Evolutionary conservation across 2,113 vertebrate genomes (phyloP).

Genomic region (Felis catus): DNA sequence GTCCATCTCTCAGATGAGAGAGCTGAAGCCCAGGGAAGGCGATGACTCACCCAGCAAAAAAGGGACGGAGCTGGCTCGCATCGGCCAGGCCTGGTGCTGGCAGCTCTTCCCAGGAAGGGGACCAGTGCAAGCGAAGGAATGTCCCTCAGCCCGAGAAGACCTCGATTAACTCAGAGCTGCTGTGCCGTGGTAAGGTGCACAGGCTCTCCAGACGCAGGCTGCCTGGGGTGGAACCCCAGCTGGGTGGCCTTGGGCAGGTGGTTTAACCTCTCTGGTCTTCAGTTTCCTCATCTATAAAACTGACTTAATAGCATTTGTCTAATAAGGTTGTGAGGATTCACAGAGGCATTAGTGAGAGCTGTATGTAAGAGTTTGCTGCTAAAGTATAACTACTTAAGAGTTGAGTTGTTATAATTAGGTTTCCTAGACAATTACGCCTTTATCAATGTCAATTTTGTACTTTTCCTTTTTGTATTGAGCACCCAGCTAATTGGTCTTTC

Average conservation of each 20-base stretch:
- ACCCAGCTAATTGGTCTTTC: not conserved
- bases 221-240: not conserved
- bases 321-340: not conserved
- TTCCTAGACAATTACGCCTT: not conserved
- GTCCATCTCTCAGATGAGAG: not conserved
- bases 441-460: not conserved
- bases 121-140: not conserved
- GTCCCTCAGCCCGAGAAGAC: not conserved
- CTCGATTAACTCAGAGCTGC: not conserved
- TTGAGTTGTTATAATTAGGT: not conserved
- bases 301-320: not conserved
- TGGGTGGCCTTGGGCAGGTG: not conserved
- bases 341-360: not conserved
- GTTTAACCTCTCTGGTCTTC: not conserved
- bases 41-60: not conserved
- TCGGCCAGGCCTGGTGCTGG: rapidly evolving
- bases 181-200: not conserved
- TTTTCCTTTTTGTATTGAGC: not conserved
- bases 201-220: not conserved
- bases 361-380: not conserved
- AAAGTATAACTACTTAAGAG: not conserved
- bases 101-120: not conserved
- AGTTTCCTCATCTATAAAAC: slow-evolving; percentile 1
- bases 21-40: not conserved
- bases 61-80: not conserved